Conservation (phyloP, 2,797 vertebrate species). For the Adelosebastes latens region DNA sequence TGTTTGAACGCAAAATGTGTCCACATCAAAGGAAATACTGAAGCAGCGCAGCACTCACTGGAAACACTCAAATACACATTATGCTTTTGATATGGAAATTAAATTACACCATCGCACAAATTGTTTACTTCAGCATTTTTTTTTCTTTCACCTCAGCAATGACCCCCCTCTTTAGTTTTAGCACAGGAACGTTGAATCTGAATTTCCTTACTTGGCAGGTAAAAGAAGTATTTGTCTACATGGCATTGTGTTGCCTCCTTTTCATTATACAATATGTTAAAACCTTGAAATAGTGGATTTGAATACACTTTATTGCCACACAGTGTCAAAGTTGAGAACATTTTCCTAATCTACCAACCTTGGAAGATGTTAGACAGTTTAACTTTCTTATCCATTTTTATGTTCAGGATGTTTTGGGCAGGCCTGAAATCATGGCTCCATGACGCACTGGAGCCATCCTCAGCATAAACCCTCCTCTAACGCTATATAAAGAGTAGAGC, state of each 20-base stretch:
- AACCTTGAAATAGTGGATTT: background rate
- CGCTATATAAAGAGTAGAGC: too few species aligned
- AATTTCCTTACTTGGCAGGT: background rate
- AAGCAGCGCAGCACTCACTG: slow-evolving; percentile 4
- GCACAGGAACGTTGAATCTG: background rate
- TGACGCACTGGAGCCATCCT: too few species aligned
- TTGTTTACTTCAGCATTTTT: slow-evolving; percentile 46
- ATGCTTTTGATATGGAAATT: slow-evolving; percentile 70
- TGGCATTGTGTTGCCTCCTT: background rate
- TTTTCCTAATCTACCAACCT: background rate
- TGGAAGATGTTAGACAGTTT: background rate
- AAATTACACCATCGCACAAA: slow-evolving; percentile 21
- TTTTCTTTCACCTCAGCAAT: slow-evolving; percentile 6
- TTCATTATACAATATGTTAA: background rate
- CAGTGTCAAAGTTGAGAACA: background rate
- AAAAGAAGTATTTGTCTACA: background rate
- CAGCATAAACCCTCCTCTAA: too few species aligned
- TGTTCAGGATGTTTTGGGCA: too few species aligned
- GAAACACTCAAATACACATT: slow-evolving; percentile 24
- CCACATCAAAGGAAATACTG: slow-evolving; percentile 54
- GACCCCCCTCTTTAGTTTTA: slow-evolving; percentile 12
- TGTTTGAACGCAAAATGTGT: slow-evolving; percentile 43
- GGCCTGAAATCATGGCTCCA: too few species aligned
- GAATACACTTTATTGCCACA: background rate
- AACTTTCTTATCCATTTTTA: too few species aligned